phyloP scores from a whole-genome alignment of 1,140 invertebrate species.

The Macrocentrus cingulum region DNA sequence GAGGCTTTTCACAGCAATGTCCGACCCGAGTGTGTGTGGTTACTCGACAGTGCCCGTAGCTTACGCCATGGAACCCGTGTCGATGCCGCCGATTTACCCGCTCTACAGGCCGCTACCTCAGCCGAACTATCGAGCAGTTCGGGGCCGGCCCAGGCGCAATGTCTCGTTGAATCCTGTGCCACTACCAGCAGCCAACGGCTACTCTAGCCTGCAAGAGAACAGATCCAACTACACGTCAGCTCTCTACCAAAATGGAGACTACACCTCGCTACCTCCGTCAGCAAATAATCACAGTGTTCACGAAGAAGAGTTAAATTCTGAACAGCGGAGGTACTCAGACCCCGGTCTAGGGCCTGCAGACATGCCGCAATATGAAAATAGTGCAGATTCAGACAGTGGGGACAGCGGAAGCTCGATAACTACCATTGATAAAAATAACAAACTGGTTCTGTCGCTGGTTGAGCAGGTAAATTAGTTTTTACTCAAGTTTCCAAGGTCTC shows the following conservation, averaged over 20 bases:
- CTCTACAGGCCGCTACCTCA: conserved; percentile 44
- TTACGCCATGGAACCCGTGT: conserved; percentile 60
- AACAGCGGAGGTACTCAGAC: conserved; percentile 60
- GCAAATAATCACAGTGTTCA: conserved; percentile 48
- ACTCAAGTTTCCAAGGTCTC: background rate
- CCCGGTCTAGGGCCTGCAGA: conserved; percentile 60
- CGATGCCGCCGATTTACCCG: conserved; percentile 54
- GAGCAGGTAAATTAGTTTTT: conserved; percentile 53
- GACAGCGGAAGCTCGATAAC: conserved; percentile 51
- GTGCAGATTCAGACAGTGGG: conserved; percentile 52
- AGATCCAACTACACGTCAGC: conserved; percentile 48
- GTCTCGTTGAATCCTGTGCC: conserved; percentile 30
- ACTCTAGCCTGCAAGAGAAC: conserved; percentile 44
- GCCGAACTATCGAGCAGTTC: conserved; percentile 38
- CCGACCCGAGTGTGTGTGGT: conserved; percentile 58
- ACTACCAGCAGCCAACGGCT: conserved; percentile 46
- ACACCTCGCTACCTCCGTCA: conserved; percentile 59
- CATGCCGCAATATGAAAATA: conserved; percentile 33
- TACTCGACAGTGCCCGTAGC: conserved; percentile 58
- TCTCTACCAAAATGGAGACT: conserved; percentile 52
- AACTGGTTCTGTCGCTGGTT: conserved; percentile 55
- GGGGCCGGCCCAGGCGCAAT: conserved; percentile 34
- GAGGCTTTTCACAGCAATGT: conserved; percentile 56
- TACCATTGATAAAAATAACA: conserved; percentile 55
- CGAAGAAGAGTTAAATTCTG: conserved; percentile 46